Conservation (phyloP, 1,140 invertebrate species). For the Drosophila sp. region DNA sequence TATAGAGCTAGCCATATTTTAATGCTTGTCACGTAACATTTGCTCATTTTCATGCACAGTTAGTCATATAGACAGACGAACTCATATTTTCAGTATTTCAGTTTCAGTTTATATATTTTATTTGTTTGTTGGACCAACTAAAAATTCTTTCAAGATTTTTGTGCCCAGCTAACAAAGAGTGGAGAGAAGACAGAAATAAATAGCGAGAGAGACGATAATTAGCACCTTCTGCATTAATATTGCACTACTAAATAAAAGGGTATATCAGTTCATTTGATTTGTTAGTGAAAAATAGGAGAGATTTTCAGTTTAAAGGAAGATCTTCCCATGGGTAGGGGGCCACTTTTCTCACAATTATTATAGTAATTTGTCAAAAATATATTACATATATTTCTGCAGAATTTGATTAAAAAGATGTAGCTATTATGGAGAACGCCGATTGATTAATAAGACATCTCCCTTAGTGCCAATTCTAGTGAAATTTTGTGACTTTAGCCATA, state of each 20-base stretch:
- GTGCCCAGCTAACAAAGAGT: not conserved
- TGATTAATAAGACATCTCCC: no score
- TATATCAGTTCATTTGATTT: not conserved
- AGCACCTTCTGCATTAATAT: conserved; percentile 13
- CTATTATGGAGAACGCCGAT: no score
- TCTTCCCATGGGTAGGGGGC: no score
- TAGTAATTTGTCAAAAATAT: no score
- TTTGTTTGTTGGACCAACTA: conserved; percentile 15
- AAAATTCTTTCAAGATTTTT: conserved; percentile 10
- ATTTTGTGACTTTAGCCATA: no score
- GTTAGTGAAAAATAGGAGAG: no score
- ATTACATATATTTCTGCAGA: no score
- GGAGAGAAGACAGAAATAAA: not conserved
- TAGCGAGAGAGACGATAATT: conserved; percentile 5
- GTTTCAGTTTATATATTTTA: conserved; percentile 13
- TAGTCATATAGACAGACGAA: conserved; percentile 52
- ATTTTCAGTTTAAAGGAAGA: no score
- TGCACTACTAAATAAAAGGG: conserved; percentile 26
- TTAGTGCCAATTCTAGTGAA: no score
- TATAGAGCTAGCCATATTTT: conserved; percentile 50
- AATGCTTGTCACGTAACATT: conserved; percentile 69
- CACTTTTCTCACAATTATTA: no score
- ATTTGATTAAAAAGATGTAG: no score
- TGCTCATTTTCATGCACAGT: conserved; percentile 69
- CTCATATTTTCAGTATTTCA: conserved; percentile 26